Evolutionary conservation across 2,888 invertebrate species (phyloP).

Genomic region (Megaustenia siamemsis): DNA sequence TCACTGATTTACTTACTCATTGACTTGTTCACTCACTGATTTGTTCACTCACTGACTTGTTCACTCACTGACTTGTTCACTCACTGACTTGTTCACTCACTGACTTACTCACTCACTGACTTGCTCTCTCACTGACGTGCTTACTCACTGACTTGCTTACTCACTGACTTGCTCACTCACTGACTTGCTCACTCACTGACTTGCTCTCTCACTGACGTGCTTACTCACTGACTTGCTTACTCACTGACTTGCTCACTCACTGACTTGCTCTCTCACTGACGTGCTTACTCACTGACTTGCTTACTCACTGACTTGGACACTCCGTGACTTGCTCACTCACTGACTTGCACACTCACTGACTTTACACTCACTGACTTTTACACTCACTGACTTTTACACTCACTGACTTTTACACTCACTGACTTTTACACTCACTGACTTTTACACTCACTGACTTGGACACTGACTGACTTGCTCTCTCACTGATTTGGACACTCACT

Average conservation of each 20-base stretch:
- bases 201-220: not conserved
- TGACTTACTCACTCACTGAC: not conserved
- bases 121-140: not conserved
- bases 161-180: no score
- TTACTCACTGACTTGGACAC: not conserved
- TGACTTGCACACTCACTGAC: not conserved
- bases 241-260: no score
- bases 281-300: not conserved
- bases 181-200: not conserved
- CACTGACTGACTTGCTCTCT: no score
- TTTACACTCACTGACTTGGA: no score
- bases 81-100: no score
- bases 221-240: not conserved
- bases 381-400: not conserved
- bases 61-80: not conserved
- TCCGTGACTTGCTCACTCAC: no score
- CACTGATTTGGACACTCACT: no score
- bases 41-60: no score
- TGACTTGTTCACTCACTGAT: no score
- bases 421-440: no score
- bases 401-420: no score
- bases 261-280: not conserved
- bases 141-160: not conserved
- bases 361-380: not conserved
- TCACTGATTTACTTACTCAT: no score